Conservation (phyloP, 2,888 invertebrate genomes). For the Idaea dimidiata region DNA sequence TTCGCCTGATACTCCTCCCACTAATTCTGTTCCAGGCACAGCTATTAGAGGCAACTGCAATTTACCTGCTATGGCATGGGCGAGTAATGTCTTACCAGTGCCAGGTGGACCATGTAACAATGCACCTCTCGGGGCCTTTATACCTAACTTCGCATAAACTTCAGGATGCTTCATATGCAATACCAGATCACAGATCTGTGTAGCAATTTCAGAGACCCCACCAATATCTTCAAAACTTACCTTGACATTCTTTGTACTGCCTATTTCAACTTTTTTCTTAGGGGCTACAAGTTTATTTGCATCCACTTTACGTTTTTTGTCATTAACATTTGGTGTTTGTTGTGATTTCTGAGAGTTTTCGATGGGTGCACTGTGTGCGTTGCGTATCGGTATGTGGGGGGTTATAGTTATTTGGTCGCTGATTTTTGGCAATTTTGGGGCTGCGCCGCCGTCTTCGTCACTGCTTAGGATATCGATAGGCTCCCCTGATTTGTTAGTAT, state of each 20-base stretch:
- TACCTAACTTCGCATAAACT: conserved; percentile 91
- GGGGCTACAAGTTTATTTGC: conserved; percentile 42
- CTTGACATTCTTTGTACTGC: conserved; percentile 60
- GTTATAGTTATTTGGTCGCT: conserved; percentile 76
- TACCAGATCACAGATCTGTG: conserved; percentile 86
- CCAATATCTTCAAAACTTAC: conserved; percentile 89
- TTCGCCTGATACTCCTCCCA: conserved; percentile 97
- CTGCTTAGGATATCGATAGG: conserved; percentile 72
- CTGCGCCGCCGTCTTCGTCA: conserved; percentile 66
- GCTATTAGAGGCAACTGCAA: conserved; percentile 91
- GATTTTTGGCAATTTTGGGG: conserved; percentile 73
- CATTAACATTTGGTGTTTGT: conserved; percentile 49
- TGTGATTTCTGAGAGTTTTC: conserved; percentile 47
- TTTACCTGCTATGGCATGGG: conserved; percentile 92
- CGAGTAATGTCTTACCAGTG: conserved; percentile 93
- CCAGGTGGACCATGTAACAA: conserved; percentile 98
- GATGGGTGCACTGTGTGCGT: conserved; percentile 46
- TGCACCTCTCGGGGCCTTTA: conserved; percentile 94
- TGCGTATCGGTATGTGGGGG: conserved; percentile 63
- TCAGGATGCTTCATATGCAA: conserved; percentile 95
- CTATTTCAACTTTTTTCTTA: conserved; percentile 62
- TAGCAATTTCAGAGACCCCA: conserved; percentile 87
- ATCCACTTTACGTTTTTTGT: conserved; percentile 67
- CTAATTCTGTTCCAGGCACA: conserved; percentile 94
- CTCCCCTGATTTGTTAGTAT: conserved; percentile 67